Evolutionary conservation across 2,797 vertebrate species (phyloP).

Genomic region (Rhynchonycteris naso): DNA sequence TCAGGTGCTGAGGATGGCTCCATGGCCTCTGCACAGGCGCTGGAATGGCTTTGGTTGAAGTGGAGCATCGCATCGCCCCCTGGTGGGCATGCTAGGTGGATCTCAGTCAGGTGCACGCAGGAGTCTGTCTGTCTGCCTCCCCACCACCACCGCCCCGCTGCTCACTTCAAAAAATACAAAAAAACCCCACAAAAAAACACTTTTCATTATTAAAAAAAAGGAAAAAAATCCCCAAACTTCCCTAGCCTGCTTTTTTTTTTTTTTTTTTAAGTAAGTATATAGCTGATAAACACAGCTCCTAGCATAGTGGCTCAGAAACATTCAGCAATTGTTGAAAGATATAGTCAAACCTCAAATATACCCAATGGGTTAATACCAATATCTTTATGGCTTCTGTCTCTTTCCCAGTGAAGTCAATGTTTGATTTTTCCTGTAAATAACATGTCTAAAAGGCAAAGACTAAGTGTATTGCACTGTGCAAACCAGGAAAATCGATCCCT

Average conservation of each 20-base stretch:
- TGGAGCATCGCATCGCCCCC: no score
- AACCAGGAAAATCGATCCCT: neutral
- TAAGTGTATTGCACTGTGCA: neutral
- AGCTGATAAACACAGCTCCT: neutral
- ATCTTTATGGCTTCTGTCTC: neutral
- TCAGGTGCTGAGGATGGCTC: no score
- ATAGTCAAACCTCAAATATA: neutral
- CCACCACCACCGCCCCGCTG: no score
- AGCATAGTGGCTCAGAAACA: neutral
- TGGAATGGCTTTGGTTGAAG: no score
- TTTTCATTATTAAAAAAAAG: no score
- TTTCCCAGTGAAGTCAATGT: neutral
- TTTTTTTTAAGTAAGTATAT: neutral
- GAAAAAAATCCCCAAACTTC: neutral
- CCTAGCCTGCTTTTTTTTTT: neutral
- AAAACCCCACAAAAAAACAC: no score
- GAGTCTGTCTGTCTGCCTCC: no score
- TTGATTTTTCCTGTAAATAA: neutral
- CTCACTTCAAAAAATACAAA: neutral
- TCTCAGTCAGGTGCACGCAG: no score
- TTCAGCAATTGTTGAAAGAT: neutral
- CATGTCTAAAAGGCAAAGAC: neutral
- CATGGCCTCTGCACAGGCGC: no score
- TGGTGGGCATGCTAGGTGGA: no score
- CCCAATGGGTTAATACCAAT: neutral